Conservation (phyloP, 2,888 invertebrate genomes). For the Cryptocephalus primarius region DNA sequence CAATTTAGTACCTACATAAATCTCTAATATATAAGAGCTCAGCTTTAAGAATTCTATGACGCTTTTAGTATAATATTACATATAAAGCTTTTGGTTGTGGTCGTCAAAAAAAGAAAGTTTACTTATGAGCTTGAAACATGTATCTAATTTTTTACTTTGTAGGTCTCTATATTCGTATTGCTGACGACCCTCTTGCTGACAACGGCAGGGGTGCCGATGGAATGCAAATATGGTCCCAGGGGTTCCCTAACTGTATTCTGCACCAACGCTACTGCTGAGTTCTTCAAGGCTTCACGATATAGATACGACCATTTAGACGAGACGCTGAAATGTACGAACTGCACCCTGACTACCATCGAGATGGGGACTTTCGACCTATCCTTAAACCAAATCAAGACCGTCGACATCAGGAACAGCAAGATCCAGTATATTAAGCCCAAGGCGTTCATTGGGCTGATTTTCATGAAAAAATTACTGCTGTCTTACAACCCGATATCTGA, state of each 20-base stretch:
- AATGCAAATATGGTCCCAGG: constrained; percentile 30
- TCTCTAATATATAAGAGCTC: too few species aligned
- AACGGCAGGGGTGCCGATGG: constrained; percentile 11
- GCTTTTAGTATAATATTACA: too few species aligned
- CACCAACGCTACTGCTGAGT: constrained; percentile 24
- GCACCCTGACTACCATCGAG: constrained; percentile 22
- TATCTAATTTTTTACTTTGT: too few species aligned
- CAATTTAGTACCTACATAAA: too few species aligned
- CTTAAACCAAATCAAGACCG: constrained; percentile 27
- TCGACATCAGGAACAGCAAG: constrained; percentile 23
- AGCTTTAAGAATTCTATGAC: too few species aligned
- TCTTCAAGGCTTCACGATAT: constrained; percentile 28
- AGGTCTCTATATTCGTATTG: background rate
- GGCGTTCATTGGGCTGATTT: constrained; percentile 27
- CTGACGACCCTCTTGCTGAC: background rate
- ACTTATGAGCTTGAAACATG: too few species aligned
- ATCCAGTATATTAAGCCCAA: constrained; percentile 20
- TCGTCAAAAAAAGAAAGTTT: too few species aligned
- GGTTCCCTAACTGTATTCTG: constrained; percentile 33
- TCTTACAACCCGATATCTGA: constrained; percentile 23
- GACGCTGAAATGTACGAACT: constrained; percentile 28
- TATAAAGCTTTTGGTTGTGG: too few species aligned
- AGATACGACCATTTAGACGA: constrained; percentile 33
- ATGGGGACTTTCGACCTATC: constrained; percentile 30
- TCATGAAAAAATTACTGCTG: constrained; percentile 23